Percentiles rank a stretch among this genome's conserved stretches.
phyloP scores from a whole-genome alignment of 2,888 invertebrate genomes.

The Ophion ellenae region DNA sequence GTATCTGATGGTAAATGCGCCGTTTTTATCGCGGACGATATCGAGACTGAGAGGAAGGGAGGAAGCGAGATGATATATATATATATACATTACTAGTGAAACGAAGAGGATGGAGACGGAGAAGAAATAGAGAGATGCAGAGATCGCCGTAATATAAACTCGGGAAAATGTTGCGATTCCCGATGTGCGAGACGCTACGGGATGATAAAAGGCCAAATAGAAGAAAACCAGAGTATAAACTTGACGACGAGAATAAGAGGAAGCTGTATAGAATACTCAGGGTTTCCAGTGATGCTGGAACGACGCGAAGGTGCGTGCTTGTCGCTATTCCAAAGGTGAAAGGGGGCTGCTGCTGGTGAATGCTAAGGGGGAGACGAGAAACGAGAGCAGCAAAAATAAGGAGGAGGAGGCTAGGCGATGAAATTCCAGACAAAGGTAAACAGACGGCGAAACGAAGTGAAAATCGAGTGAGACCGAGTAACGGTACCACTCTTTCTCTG shows the following conservation, averaged over 20 bases:
- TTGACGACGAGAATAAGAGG: slow-evolving; percentile 29
- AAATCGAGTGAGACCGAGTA: slow-evolving; percentile 63
- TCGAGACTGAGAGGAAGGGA: slow-evolving; percentile 6
- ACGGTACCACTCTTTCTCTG: slow-evolving; percentile 49
- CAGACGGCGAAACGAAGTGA: slow-evolving; percentile 65
- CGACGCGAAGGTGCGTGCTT: slow-evolving; percentile 17
- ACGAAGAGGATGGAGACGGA: slow-evolving; percentile 19
- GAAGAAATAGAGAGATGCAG: slow-evolving; percentile 14
- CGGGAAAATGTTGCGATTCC: slow-evolving; percentile 47
- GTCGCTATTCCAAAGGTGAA: slow-evolving; percentile 37
- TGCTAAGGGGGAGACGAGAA: slow-evolving; percentile 52
- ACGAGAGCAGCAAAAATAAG: slow-evolving; percentile 44
- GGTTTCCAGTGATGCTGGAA: slow-evolving; percentile 36
- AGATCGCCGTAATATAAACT: slow-evolving; percentile 36
- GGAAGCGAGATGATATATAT: not conserved
- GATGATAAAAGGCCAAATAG: slow-evolving; percentile 43
- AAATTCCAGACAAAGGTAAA: slow-evolving; percentile 67
- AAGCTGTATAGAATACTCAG: slow-evolving; percentile 25
- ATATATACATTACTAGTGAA: slow-evolving; percentile 9
- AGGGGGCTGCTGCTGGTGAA: slow-evolving; percentile 35
- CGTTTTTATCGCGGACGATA: slow-evolving; percentile 35
- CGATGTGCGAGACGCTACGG: slow-evolving; percentile 37
- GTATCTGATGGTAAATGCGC: slow-evolving; percentile 53
- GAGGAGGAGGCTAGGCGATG: slow-evolving; percentile 57
- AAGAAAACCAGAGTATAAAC: slow-evolving; percentile 44